phyloP scores from a whole-genome alignment of 2,797 vertebrate genomes.

The Acanthiza pusilla region DNA sequence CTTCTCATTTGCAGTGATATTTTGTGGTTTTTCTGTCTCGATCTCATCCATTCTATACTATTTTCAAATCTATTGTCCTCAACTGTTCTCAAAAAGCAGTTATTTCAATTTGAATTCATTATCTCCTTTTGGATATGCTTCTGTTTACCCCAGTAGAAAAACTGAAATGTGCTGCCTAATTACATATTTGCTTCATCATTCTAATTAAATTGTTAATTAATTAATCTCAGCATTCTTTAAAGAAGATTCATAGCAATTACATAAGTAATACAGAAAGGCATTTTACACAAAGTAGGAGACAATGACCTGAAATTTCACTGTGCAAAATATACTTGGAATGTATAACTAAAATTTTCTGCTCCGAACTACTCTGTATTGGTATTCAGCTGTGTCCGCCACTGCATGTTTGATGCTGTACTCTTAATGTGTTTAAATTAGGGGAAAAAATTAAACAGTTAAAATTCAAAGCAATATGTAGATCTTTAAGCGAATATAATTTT shows the following conservation, averaged over 20 bases:
- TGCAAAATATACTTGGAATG: background rate
- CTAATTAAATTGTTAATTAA: constrained; percentile 19
- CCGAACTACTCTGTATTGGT: background rate
- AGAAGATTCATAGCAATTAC: background rate
- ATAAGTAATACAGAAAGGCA: background rate
- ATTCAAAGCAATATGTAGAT: background rate
- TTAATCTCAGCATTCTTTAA: background rate
- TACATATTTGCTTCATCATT: background rate
- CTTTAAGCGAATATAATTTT: background rate
- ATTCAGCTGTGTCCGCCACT: background rate
- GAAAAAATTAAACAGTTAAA: background rate
- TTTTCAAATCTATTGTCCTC: background rate
- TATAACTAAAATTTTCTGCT: background rate
- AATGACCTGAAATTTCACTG: background rate
- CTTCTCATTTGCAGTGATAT: background rate
- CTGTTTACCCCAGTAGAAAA: background rate
- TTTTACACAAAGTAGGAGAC: background rate
- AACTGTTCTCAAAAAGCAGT: background rate
- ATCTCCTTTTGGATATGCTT: background rate
- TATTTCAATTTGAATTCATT: background rate
- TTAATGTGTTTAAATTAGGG: background rate
- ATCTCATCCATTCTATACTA: background rate
- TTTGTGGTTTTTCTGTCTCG: background rate
- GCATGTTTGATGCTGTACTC: background rate
- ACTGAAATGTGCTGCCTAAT: background rate